These are phyloP conservation scores for Chironomus tepperi DNA, from an alignment of 1,140 invertebrate species.

Conservation along the genomic window DNA sequence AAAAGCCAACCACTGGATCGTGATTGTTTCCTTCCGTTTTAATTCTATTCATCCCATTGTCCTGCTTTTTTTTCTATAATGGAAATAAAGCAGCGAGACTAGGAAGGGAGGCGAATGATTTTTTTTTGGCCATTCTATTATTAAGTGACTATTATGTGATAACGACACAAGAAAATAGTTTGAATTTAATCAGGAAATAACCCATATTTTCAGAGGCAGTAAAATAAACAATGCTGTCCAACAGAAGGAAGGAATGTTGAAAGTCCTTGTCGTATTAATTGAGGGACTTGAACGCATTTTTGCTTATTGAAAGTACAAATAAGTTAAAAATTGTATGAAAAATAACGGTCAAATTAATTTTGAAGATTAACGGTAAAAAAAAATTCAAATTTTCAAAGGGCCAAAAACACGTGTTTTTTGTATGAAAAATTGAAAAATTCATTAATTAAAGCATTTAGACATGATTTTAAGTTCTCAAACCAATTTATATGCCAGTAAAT, in stretches of 20 bases:
- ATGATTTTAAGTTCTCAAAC: too few relatives aligned
- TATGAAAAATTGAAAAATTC: too few relatives aligned
- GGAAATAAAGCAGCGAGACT: not conserved
- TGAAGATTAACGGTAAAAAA: too few relatives aligned
- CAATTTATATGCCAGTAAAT: too few relatives aligned
- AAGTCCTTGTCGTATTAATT: too few relatives aligned
- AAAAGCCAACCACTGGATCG: constrained; percentile 19
- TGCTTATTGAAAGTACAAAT: too few relatives aligned
- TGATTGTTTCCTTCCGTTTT: constrained; percentile 19
- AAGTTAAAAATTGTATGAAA: too few relatives aligned
- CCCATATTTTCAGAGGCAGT: not conserved
- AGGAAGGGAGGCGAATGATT: not conserved
- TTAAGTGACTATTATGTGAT: constrained; percentile 19
- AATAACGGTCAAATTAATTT: too few relatives aligned
- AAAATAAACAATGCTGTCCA: not conserved
- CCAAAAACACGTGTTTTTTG: too few relatives aligned
- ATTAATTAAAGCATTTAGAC: too few relatives aligned
- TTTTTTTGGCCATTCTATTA: not conserved
- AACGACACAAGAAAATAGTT: constrained; percentile 8
- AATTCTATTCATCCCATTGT: constrained; percentile 8
- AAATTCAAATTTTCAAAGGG: too few relatives aligned
- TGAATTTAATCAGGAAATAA: constrained; percentile 21
- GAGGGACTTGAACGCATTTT: too few relatives aligned
- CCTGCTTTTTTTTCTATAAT: not conserved
- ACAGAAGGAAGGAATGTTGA: constrained; percentile 1